Evolutionary conservation across 2,888 invertebrate genomes (phyloP).

Genomic region (Epirrita christyi): DNA sequence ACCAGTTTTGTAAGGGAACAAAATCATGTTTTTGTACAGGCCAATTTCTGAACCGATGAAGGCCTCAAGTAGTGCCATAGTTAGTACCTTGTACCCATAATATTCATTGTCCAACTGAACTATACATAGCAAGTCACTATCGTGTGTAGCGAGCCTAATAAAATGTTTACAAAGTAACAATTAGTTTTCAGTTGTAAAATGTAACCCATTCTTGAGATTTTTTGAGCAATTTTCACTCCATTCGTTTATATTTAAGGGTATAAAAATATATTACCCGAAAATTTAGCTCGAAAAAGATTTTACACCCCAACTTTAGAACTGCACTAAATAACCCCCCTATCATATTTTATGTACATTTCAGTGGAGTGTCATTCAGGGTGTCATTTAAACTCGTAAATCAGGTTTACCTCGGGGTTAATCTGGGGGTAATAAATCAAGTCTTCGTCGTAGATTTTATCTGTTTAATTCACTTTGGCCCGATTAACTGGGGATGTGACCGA

Average conservation of each 20-base stretch:
- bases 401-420: constrained; percentile 45
- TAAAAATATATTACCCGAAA: constrained; percentile 22
- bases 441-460: constrained; percentile 54
- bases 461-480: constrained; percentile 56
- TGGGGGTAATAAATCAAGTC: constrained; percentile 49
- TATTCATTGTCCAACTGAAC: too few relatives aligned
- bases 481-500: constrained; percentile 43
- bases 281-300: constrained; percentile 16
- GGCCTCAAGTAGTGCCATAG: too few relatives aligned
- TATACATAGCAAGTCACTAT: too few relatives aligned
- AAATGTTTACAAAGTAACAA: background rate
- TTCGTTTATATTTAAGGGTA: background rate
- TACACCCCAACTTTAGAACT: constrained; percentile 20
- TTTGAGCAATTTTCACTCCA: constrained; percentile 9
- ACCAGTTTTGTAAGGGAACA: too few relatives aligned
- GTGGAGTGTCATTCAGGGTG: constrained; percentile 32
- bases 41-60: too few relatives aligned
- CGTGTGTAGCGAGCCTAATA: background rate
- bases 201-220: background rate
- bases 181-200: background rate
- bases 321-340: constrained; percentile 27
- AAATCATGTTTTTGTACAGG: too few relatives aligned
- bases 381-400: constrained; percentile 40
- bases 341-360: constrained; percentile 38
- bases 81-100: too few relatives aligned